Conservation (phyloP, 2,113 vertebrate species). For the Vidua macroura region DNA sequence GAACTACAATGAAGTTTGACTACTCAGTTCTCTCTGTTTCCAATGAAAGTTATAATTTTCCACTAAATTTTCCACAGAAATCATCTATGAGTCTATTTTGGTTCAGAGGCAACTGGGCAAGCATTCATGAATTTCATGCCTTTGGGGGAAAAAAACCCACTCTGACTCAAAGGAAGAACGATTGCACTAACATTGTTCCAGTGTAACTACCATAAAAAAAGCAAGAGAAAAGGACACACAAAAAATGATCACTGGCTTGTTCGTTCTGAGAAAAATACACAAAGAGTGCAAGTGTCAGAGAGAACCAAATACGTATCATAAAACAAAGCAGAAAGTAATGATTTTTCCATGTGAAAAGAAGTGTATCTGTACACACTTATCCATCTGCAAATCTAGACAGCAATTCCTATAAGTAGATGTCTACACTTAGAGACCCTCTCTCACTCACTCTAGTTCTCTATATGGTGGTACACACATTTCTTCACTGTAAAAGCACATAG, state of each 20-base stretch:
- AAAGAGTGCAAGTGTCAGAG: background rate
- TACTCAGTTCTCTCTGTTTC: background rate
- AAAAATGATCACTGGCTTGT: background rate
- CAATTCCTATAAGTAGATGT: background rate
- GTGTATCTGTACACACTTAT: background rate
- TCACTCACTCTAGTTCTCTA: background rate
- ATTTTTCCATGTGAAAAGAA: background rate
- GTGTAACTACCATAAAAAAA: background rate
- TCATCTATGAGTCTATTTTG: background rate
- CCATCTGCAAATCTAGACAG: background rate
- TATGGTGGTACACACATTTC: rapidly evolving
- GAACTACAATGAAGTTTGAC: background rate
- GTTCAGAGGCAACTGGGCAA: background rate
- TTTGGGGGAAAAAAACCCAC: background rate
- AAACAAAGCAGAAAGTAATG: background rate
- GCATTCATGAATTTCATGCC: background rate
- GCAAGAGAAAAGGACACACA: background rate
- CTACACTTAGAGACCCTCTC: background rate
- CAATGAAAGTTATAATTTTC: background rate
- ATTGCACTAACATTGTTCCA: background rate
- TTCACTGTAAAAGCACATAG: background rate
- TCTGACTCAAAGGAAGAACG: background rate
- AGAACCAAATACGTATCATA: background rate
- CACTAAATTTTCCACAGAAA: background rate
- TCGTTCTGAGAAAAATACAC: background rate